phyloP scores from a whole-genome alignment of 2,888 invertebrate species.

The Dysmachus trigonus region DNA sequence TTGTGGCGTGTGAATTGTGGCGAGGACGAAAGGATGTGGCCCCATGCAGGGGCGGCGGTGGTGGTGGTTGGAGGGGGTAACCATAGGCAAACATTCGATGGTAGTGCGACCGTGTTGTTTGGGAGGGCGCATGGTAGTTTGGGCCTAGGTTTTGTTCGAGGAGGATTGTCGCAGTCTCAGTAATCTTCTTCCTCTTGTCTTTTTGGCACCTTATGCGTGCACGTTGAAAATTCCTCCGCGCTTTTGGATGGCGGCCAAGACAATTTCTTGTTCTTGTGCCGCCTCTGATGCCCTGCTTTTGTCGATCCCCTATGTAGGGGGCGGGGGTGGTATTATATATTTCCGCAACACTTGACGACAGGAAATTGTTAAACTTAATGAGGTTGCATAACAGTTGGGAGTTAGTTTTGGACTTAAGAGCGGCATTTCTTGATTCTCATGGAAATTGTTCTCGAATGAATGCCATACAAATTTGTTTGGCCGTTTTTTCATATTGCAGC shows the following conservation, averaged over 20 bases:
- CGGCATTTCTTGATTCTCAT: background rate
- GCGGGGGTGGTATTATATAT: background rate
- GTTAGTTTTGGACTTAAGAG: background rate
- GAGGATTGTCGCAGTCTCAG: background rate
- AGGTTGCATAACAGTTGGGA: constrained; percentile 1
- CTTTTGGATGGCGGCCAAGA: background rate
- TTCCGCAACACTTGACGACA: background rate
- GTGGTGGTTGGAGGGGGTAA: background rate
- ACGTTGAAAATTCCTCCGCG: background rate
- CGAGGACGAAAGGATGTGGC: background rate
- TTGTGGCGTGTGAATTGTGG: background rate
- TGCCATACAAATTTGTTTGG: background rate
- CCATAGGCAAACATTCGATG: background rate
- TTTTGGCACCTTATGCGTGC: constrained; percentile 8
- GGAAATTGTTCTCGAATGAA: background rate
- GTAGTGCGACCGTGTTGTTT: background rate
- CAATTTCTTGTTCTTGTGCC: background rate
- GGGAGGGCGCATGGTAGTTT: background rate
- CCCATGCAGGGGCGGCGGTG: background rate
- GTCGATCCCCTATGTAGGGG: background rate
- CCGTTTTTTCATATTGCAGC: background rate
- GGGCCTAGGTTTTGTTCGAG: background rate
- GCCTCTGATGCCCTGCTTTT: background rate
- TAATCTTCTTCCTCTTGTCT: constrained; percentile 7
- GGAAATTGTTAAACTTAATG: constrained; percentile 16